Base-by-base conservation (phyloP, 2,888 invertebrate genomes). In the Leucoma salicis region DNA sequence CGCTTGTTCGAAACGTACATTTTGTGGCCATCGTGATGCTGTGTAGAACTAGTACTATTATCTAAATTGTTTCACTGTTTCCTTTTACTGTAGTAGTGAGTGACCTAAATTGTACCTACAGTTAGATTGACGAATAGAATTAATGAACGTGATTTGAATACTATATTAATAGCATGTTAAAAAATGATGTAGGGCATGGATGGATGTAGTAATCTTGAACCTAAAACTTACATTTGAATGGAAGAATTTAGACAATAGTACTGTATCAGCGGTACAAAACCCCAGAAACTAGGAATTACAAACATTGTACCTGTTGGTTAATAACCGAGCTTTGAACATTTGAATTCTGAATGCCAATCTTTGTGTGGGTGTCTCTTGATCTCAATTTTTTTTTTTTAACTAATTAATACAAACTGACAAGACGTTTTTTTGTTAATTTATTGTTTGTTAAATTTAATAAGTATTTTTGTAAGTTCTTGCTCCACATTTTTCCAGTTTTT, bases 301-400 rank as follows among this genome's bases (percentile, higher is more conserved):
- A n/a, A n/a, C 46, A 49, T 49, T 35, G 40, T 46, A 49, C 42
- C 53, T 37, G 35, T 54, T 38, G 37, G 44, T 37, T 34, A 46
- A 25, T 31, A 32, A 52, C 52, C 43, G 61, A 60, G 61, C 57
- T 56, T 52, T 37, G 45, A 42, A 41, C 44, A 39, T 25, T 33
- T 7, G 5, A 36, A 58, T 39, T 47, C 46, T 35, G 33, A 35
- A 38, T 53, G 49, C 47, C 46, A 25, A 37, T 78, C 52, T 78
- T 80, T 82, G 82, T 85, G 78, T 78, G 82, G 79, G 73, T 78
- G 74, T 78, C 78, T 65, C 61, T 57, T 82, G 84, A 86, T 86
- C 86, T 85, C 85, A 83, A 57, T 62, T 66, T 76, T 70, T 61
- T 63, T 59, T 67, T 59, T 62, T 68, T 61, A 55, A 51, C 42